Percentiles rank a stretch among this genome's conserved stretches.
Conservation (phyloP, 2,797 vertebrate species). For the Lepus oiostolus region DNA sequence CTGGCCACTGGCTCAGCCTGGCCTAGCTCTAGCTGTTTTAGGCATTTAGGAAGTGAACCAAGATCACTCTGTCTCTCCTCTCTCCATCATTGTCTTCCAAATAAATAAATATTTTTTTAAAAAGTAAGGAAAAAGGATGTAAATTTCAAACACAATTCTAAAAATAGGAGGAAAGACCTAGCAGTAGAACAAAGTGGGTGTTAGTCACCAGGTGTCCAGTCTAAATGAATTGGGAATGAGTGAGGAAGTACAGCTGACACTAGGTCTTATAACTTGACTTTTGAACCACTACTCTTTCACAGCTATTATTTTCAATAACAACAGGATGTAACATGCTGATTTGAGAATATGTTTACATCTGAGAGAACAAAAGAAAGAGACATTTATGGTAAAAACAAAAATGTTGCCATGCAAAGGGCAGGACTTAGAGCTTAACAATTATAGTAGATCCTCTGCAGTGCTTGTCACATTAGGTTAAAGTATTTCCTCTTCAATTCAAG, state of each 20-base stretch:
- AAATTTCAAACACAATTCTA: not conserved
- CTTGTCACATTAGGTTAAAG: not conserved
- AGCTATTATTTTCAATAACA: not conserved
- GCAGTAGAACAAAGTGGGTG: not conserved
- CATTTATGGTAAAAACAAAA: too few relatives aligned
- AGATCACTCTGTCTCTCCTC: too few relatives aligned
- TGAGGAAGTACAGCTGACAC: not conserved
- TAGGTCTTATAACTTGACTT: not conserved
- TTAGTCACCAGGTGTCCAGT: not conserved
- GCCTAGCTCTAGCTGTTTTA: too few relatives aligned
- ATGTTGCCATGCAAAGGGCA: not conserved
- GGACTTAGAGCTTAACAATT: not conserved
- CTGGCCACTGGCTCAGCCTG: too few relatives aligned
- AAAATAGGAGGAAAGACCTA: not conserved
- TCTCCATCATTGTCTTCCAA: too few relatives aligned
- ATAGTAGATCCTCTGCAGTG: not conserved
- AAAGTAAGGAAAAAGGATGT: not conserved
- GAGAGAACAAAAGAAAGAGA: not conserved
- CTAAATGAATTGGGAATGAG: not conserved
- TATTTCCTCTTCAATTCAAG: constrained; percentile 10
- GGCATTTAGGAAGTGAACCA: too few relatives aligned
- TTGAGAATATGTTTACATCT: not conserved
- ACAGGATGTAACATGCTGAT: not conserved
- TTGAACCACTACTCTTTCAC: constrained; percentile 9
- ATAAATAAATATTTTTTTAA: too few relatives aligned